Conservation (phyloP, 2,113 vertebrate genomes). For the Pteruthius melanotis region DNA sequence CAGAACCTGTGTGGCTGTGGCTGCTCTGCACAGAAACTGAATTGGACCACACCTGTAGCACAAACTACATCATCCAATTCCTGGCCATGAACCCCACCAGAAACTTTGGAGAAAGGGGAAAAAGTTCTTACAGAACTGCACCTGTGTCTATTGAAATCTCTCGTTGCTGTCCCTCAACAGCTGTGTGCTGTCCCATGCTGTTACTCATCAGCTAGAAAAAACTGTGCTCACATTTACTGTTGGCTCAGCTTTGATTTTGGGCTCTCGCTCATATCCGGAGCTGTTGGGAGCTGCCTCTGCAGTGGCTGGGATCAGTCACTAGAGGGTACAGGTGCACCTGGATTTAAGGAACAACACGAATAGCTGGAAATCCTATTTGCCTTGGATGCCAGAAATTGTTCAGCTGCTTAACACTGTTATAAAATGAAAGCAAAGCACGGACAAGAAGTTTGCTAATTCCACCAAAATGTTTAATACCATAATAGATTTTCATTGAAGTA, state of each 20-base stretch:
- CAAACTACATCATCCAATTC: background rate
- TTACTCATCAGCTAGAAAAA: background rate
- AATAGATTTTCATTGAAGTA: conserved; percentile 72
- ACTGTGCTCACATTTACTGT: background rate
- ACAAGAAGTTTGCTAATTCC: conserved; percentile 44
- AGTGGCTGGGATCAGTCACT: conserved; percentile 21
- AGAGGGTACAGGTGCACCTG: conserved; percentile 6
- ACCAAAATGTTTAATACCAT: conserved; percentile 75
- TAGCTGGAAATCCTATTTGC: background rate
- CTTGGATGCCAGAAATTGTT: background rate
- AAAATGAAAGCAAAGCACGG: background rate
- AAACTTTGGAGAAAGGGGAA: background rate
- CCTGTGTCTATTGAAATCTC: background rate
- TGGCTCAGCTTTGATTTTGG: background rate
- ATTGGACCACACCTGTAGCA: background rate
- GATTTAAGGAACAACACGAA: background rate
- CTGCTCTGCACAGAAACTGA: background rate
- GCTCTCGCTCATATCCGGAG: background rate
- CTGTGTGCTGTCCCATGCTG: background rate
- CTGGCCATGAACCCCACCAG: background rate
- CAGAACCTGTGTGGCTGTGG: background rate
- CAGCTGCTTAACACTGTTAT: background rate
- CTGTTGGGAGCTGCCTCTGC: background rate
- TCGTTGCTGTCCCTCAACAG: background rate
- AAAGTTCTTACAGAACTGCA: background rate